These are phyloP conservation scores for Gallinago paraguaiae DNA, from an alignment of 2,113 vertebrate genomes.

Conservation along the genomic window DNA sequence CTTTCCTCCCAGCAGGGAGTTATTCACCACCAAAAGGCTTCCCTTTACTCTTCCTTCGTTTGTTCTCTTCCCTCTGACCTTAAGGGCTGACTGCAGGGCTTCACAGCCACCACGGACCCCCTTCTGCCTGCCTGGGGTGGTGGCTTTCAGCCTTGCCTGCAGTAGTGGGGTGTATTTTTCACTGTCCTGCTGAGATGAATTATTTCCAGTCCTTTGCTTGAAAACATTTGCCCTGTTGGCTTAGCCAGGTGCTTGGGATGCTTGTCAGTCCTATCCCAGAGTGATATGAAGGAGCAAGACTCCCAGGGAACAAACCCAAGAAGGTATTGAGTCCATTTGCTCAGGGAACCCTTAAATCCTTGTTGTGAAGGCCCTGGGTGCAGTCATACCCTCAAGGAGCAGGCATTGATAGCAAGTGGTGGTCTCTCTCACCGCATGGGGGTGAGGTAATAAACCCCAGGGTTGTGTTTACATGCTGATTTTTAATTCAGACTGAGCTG, in stretches of 20 bases:
- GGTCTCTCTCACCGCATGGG: neutral
- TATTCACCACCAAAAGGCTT: neutral
- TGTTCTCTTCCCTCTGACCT: neutral
- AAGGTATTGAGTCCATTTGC: neutral
- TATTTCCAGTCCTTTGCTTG: neutral
- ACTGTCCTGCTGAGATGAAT: neutral
- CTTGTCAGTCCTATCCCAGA: rapidly evolving
- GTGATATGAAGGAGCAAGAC: neutral
- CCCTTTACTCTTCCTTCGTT: neutral
- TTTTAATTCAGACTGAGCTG: neutral
- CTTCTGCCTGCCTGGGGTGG: neutral
- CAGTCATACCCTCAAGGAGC: neutral
- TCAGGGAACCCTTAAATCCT: neutral
- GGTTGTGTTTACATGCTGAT: neutral
- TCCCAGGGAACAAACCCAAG: neutral
- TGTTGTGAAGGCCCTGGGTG: neutral
- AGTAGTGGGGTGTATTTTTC: neutral
- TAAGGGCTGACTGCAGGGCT: neutral
- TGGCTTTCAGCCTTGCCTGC: neutral
- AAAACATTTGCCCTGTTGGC: neutral
- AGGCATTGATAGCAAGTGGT: neutral
- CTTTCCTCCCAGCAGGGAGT: neutral
- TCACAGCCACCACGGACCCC: no score
- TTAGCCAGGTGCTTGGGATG: neutral
- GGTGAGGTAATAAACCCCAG: neutral